These are phyloP conservation scores for Odontamblyopus lacepedii DNA, from an alignment of 2,797 vertebrate species.

Conservation along the genomic window DNA sequence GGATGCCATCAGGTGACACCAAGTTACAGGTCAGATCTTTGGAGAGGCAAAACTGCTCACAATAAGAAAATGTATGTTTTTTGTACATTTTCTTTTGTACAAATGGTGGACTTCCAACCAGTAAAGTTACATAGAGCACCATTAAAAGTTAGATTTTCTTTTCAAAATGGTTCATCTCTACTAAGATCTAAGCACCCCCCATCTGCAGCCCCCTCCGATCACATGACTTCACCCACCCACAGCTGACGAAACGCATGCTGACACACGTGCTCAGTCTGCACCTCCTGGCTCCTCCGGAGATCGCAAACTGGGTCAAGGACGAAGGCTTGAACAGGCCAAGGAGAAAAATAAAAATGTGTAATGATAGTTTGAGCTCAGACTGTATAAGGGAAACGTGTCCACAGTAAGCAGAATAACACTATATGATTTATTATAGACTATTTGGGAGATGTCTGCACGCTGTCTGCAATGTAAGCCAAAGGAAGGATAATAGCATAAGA, in stretches of 20 bases:
- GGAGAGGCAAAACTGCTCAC: too few species aligned
- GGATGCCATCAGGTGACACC: background rate
- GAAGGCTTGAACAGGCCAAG: slow-evolving; percentile 51
- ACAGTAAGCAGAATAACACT: slow-evolving; percentile 19
- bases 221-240: slow-evolving; percentile 18
- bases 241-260: slow-evolving; percentile 43
- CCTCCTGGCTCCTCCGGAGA: slow-evolving; percentile 43
- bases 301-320: slow-evolving; percentile 72
- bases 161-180: background rate
- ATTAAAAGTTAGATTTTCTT: background rate
- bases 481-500: slow-evolving; percentile 15
- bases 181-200: slow-evolving; percentile 15
- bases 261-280: slow-evolving; percentile 51
- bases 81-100: background rate
- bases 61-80: background rate
- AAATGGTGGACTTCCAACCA: background rate
- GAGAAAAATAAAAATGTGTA: slow-evolving; percentile 48
- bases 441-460: slow-evolving; percentile 5
- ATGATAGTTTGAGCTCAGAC: slow-evolving; percentile 29
- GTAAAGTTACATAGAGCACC: background rate
- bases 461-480: slow-evolving; percentile 8
- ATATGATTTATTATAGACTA: slow-evolving; percentile 39
- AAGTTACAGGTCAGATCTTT: background rate
- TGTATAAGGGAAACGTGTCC: slow-evolving; percentile 34
- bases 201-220: background rate